These are phyloP conservation scores for Centroberyx gerrardi DNA, from an alignment of 2,797 vertebrate species.

Conservation along the genomic window DNA sequence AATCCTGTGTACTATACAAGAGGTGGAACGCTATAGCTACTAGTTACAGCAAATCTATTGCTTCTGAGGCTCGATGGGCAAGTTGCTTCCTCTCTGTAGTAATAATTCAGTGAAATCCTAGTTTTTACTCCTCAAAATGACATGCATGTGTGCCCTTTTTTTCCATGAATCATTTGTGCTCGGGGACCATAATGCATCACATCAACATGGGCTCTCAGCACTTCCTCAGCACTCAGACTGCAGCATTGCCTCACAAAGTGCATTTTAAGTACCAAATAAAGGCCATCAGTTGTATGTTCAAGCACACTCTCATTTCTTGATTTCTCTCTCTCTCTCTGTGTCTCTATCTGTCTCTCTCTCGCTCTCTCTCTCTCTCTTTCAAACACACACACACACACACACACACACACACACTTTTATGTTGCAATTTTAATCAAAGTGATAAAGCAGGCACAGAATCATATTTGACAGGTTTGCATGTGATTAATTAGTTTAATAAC, in stretches of 20 bases:
- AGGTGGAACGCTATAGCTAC: slow-evolving; percentile 30
- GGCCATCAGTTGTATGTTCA: slow-evolving; percentile 52
- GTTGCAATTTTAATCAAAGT: slow-evolving; percentile 78
- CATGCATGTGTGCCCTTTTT: slow-evolving; percentile 66
- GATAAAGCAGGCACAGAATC: slow-evolving; percentile 71
- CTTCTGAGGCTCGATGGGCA: slow-evolving; percentile 15
- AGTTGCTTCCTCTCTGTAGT: slow-evolving; percentile 43
- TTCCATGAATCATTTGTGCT: slow-evolving; percentile 82
- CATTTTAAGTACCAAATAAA: slow-evolving; percentile 73
- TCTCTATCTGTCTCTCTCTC: neutral
- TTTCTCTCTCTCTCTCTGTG: slow-evolving; percentile 27
- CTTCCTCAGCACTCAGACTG: slow-evolving; percentile 69
- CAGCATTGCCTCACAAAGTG: slow-evolving; percentile 72
- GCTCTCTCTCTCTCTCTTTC: slow-evolving; percentile 19
- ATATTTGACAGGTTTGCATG: slow-evolving; percentile 80
- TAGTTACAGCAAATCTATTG: slow-evolving; percentile 25
- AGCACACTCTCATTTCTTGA: slow-evolving; percentile 45
- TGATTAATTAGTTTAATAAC: slow-evolving; percentile 86
- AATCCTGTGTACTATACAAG: slow-evolving; percentile 30
- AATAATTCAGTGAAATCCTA: slow-evolving; percentile 79
- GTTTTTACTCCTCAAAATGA: slow-evolving; percentile 72
- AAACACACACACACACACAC: slow-evolving; percentile 23
- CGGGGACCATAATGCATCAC: slow-evolving; percentile 73
- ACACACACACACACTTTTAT: slow-evolving; percentile 41
- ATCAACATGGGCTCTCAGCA: slow-evolving; percentile 73